Evolutionary conservation across 2,888 invertebrate genomes (phyloP).

Genomic region (Ectemnius cavifrons): DNA sequence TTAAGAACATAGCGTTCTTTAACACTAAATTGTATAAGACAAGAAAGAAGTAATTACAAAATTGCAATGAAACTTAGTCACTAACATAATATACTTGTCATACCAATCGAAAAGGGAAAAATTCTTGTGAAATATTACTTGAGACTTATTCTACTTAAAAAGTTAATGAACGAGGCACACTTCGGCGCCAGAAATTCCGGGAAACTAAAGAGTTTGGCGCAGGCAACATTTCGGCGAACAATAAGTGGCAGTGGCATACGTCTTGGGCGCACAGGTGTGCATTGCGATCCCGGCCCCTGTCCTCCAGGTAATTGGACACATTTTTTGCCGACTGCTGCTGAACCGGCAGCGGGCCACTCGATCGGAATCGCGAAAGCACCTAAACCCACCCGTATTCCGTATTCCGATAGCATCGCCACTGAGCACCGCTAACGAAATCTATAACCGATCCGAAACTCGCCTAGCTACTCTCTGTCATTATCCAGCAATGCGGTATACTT

Average conservation of each 20-base stretch:
- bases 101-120: no score
- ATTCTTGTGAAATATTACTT: no score
- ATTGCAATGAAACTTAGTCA: no score
- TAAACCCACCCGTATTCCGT: constrained; percentile 9
- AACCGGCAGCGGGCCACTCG: constrained; percentile 4
- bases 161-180: constrained; percentile 9
- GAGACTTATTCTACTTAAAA: no score
- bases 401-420: background rate
- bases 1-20: no score
- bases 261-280: constrained; percentile 45
- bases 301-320: constrained; percentile 50
- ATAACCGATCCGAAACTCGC: background rate
- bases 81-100: no score
- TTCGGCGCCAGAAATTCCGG: background rate
- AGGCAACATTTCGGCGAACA: constrained; percentile 32
- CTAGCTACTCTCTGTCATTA: background rate
- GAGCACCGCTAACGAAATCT: constrained; percentile 13
- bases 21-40: no score
- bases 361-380: background rate
- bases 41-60: no score
- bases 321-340: constrained; percentile 31
- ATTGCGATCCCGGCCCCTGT: constrained; percentile 41
- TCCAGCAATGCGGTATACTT: background rate
- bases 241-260: constrained; percentile 34
- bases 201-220: background rate